Evolutionary conservation across 2,113 vertebrate species (phyloP), one percentile per base, ranked within the genome.

Genomic region (Labeo catla): DNA sequence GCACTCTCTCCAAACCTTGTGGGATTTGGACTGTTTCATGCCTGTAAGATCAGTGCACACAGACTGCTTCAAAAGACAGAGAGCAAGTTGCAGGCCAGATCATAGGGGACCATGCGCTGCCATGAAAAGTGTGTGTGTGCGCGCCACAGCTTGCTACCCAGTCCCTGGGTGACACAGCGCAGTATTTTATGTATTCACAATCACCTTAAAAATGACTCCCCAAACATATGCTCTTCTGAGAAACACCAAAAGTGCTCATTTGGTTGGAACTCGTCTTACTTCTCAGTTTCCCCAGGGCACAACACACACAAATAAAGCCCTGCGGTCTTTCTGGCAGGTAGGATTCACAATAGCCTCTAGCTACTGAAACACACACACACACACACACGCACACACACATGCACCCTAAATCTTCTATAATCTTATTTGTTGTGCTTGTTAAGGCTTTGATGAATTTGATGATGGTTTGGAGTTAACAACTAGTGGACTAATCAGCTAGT

Each of bases 21-120:
- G 91, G 86, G 92, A 91, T 90, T 88, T 84, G 65, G 83, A 80
- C 76, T 90, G 89, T 89, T 90, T 91, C 92, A 89, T 91, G 92
- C 92, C 91, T 93, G 91, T 91, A 90, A 92, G 91, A 91, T 89
- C 85, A 85, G 45, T n/a, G 39, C 73, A 66, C 13, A 45, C 23
- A 63, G 57, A 74, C 87, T 76, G 86, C 91, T 93, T 94, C 91
- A 92, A 91, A 94, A 92, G 87, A 89, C 84, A 39, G 28, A 83
- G 66, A 88, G 78, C 61, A 45, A 82, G 86, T 88, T 87, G 84
- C 78, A 74, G 91, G 87, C 89, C 88, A 90, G 87, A 93, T 94
- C 91, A 91, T 88, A 92, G 83, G 87, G 88, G 86, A 87, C 89
- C 87, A 76, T 52, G 76, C 19, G 50, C 52, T 86, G 63, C 77